Evolutionary conservation across 2,113 vertebrate genomes (phyloP).

Genomic region (Copsychus sechellarum): DNA sequence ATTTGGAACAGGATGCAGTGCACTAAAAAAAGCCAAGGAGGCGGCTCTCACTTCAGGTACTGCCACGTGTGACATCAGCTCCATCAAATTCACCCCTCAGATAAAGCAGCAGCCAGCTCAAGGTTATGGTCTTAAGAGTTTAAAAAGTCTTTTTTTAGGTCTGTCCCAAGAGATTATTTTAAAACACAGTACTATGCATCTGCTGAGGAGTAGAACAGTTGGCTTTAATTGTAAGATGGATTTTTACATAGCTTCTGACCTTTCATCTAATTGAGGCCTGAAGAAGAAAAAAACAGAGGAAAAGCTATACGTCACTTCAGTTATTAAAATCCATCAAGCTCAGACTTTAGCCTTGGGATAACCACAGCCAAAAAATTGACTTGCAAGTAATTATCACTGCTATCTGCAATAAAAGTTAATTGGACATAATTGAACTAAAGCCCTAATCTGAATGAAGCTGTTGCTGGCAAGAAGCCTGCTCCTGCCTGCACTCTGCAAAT

Average conservation of each 20-base stretch:
- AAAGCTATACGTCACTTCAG: conserved; percentile 56
- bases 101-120: conserved; percentile 40
- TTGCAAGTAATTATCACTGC: conserved; percentile 77
- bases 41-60: neutral
- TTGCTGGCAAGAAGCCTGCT: conserved; percentile 72
- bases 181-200: conserved; percentile 55
- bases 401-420: conserved; percentile 83
- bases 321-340: conserved; percentile 78
- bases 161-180: conserved; percentile 58
- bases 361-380: conserved; percentile 75
- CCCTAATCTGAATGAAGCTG: conserved; percentile 74
- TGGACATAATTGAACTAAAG: conserved; percentile 80
- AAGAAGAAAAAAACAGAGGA: conserved; percentile 44
- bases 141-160: conserved; percentile 59
- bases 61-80: neutral
- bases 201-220: conserved; percentile 49
- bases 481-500: conserved; percentile 69
- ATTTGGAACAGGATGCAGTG: neutral
- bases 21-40: conserved; percentile 5
- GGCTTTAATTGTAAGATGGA: conserved; percentile 66
- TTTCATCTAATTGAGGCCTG: conserved; percentile 65
- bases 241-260: conserved; percentile 72
- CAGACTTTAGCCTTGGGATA: conserved; percentile 74
- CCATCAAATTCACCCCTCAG: neutral
- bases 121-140: conserved; percentile 43